A percentile compares a stretch with the other conserved stretches of the same genome.
Conservation (phyloP, 2,113 vertebrate genomes). For the Pavo muticus region DNA sequence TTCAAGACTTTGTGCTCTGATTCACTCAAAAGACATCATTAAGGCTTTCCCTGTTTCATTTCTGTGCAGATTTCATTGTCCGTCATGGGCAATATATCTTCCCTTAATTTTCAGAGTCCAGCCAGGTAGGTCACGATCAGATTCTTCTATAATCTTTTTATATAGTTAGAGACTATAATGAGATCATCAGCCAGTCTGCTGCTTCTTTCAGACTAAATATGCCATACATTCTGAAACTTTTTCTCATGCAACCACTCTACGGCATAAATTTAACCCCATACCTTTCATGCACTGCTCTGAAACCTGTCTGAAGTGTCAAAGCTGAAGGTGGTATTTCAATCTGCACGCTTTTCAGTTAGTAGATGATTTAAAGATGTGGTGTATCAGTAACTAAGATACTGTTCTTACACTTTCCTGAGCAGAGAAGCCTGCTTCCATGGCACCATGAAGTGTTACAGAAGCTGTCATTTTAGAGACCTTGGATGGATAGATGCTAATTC, state of each 20-base stretch:
- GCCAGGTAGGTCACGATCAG: conserved; percentile 52
- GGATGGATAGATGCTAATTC: not conserved
- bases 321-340: not conserved
- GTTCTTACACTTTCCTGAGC: not conserved
- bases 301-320: not conserved
- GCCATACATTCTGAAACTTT: not conserved
- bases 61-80: conserved; percentile 43
- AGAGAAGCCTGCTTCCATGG: not conserved
- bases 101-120: conserved; percentile 47
- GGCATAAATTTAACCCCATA: conserved; percentile 10
- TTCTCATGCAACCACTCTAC: not conserved
- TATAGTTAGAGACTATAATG: conserved; percentile 53
- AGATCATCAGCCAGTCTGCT: conserved; percentile 32
- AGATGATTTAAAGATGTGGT: not conserved
- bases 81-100: conserved; percentile 48
- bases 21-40: not conserved
- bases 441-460: not conserved
- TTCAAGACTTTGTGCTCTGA: not conserved
- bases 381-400: not conserved
- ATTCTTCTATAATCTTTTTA: conserved; percentile 43
- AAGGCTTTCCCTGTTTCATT: conserved; percentile 2
- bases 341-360: not conserved
- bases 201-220: conserved; percentile 37
- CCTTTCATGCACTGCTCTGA: not conserved
- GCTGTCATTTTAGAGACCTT: not conserved